phyloP scores from a whole-genome alignment of 2,888 invertebrate genomes.

The Dilophus febrilis region DNA sequence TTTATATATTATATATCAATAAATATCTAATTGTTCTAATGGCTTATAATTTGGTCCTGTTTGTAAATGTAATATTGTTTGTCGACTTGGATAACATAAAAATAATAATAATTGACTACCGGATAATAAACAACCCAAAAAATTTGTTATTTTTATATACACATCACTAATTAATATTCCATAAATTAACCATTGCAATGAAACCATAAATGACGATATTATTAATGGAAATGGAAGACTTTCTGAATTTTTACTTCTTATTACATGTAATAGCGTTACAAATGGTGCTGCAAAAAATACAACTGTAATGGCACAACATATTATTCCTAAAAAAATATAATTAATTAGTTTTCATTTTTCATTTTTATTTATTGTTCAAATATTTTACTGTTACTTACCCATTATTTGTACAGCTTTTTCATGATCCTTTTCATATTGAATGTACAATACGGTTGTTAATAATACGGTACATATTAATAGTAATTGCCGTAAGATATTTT shows the following conservation, averaged over 20 bases:
- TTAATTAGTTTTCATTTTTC: too few relatives aligned
- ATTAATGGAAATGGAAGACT: slow-evolving; percentile 79
- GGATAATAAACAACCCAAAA: slow-evolving; percentile 57
- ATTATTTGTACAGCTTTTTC: slow-evolving; percentile 38
- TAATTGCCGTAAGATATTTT: slow-evolving; percentile 43
- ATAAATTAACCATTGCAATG: slow-evolving; percentile 70
- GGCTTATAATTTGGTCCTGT: too few relatives aligned
- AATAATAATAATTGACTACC: slow-evolving; percentile 61
- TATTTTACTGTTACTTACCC: slow-evolving; percentile 32
- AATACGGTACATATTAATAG: slow-evolving; percentile 35
- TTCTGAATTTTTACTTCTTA: slow-evolving; percentile 62
- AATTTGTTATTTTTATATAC: slow-evolving; percentile 70
- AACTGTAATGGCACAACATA: slow-evolving; percentile 57
- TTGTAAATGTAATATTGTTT: too few relatives aligned
- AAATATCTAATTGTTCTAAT: too few relatives aligned
- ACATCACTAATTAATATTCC: slow-evolving; percentile 59
- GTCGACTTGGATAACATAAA: slow-evolving; percentile 43
- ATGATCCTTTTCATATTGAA: slow-evolving; percentile 32
- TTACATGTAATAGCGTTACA: slow-evolving; percentile 61
- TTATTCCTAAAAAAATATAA: slow-evolving; percentile 31
- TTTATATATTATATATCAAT: too few relatives aligned
- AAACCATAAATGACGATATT: slow-evolving; percentile 63
- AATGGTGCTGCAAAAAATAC: slow-evolving; percentile 71
- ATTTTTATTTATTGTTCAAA: neutral
- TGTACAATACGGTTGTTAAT: slow-evolving; percentile 31